A percentile compares a stretch with the other conserved stretches of the same genome.
Conservation (phyloP, 2,797 vertebrate genomes). For the Sus cebifrons region DNA sequence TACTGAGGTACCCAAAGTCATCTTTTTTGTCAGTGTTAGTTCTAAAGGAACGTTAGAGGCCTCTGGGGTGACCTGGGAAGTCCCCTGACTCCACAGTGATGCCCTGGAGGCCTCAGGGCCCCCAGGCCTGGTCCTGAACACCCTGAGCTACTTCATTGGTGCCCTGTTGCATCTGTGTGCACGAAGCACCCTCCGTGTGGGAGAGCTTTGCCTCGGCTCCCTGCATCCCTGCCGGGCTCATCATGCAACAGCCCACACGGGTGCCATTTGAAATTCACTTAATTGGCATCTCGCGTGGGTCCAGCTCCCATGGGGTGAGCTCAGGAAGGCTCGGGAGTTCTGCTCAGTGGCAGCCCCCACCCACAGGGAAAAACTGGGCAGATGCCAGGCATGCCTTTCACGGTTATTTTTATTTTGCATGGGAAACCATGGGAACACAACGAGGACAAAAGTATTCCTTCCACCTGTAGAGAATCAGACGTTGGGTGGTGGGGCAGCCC, state of each 20-base stretch:
- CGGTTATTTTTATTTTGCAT: conserved; percentile 90
- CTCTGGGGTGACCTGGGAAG: neutral
- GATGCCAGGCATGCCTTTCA: conserved; percentile 87
- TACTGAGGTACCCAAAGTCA: neutral
- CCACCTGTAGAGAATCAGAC: neutral
- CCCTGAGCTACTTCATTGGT: neutral
- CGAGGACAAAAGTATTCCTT: conserved; percentile 39
- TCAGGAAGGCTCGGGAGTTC: conserved; percentile 29
- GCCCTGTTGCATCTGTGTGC: rapidly evolving
- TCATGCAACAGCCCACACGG: neutral
- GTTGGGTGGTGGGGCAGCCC: neutral
- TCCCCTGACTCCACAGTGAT: neutral
- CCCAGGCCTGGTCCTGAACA: rapidly evolving
- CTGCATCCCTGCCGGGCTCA: neutral
- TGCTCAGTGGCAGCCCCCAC: conserved; percentile 69
- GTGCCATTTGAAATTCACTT: rapidly evolving
- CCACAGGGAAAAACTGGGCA: conserved; percentile 84
- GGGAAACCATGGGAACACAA: conserved; percentile 81
- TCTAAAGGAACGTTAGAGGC: neutral
- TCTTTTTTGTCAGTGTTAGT: neutral
- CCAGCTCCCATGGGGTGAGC: neutral
- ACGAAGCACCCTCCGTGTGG: rapidly evolving
- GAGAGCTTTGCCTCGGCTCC: neutral
- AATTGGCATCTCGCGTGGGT: neutral
- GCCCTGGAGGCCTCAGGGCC: neutral